phyloP scores from a whole-genome alignment of 1,140 invertebrate genomes.

The Spodoptera frugiperda region DNA sequence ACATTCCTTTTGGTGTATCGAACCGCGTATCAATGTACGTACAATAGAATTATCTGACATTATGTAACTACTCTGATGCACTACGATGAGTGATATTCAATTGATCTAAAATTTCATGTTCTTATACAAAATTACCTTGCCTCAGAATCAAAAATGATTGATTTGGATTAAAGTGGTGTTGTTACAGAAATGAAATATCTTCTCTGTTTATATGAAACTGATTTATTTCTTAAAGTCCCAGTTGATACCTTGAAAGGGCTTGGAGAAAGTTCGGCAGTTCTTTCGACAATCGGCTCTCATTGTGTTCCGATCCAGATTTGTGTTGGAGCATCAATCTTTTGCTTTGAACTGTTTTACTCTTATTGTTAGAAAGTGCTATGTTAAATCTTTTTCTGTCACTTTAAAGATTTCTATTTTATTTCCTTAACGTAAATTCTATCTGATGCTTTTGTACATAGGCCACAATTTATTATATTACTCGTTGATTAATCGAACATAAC shows the following conservation, averaged over 20 bases:
- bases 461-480: neutral
- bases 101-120: constrained; percentile 20
- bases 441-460: neutral
- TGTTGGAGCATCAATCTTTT: constrained; percentile 74
- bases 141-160: neutral
- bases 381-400: constrained; percentile 57
- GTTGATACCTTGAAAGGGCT: constrained; percentile 66
- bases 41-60: constrained; percentile 22
- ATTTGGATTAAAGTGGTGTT: neutral
- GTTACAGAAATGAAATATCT: neutral
- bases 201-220: constrained; percentile 2
- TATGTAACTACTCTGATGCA: neutral
- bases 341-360: constrained; percentile 63
- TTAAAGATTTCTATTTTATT: constrained; percentile 32
- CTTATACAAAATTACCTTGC: neutral
- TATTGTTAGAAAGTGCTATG: constrained; percentile 69
- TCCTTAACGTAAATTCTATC: neutral
- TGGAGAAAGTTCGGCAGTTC: constrained; percentile 77
- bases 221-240: constrained; percentile 47
- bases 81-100: constrained; percentile 8
- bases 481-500: too few relatives aligned
- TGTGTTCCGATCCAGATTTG: constrained; percentile 77
- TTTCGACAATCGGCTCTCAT: constrained; percentile 74
- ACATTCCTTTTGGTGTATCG: constrained; percentile 26
- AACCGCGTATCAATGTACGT: neutral